Evolutionary conservation across 1,140 invertebrate genomes (phyloP), one percentile per base, ranked within the genome.

Genomic region (Holotrichia oblita): DNA sequence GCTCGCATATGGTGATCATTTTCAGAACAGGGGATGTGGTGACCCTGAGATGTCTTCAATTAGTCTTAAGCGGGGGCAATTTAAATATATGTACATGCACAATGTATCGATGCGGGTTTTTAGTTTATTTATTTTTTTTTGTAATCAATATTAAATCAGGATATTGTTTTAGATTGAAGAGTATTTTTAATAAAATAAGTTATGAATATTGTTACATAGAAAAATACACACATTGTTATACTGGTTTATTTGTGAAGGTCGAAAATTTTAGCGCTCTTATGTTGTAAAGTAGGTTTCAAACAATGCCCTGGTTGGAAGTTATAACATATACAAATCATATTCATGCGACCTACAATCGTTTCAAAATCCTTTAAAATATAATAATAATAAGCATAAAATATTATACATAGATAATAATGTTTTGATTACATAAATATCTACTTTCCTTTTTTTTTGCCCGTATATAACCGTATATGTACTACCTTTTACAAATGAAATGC

Each of bases 271-370:
- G 14, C 48, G 48, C 14, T 17, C 17, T 17, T 55, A 55, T 17
- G 14, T 55, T 55, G 17, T 55, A 55, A 55, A 55, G 48, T 55
- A 55, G 48, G 48, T n/a, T 55, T 55, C 48, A 55, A 55, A 55
- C 48, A 55, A 55, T 55, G 17, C 48, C 27, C 27, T 34, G 27
- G 27, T 34, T 34, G 27, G 7, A 55, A 55, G 48, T 17, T 17
- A 55, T 17, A 55, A 55, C 14, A n/a, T 55, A 55, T n/a, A 55
- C 14, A 55, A 55, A 55, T 55, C 48, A 55, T 55, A 55, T 55
- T 55, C 48, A 55, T n/a, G 6, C 48, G 48, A 55, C 48, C 48
- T 55, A 55, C 14, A 55, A 55, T 55, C 48, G 48, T 55, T 55
- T 4, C n/a, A 55, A 55, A 55, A n/a, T 17, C 3, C 14, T 6